Evolutionary conservation across 1,140 invertebrate species (phyloP), one percentile per base, ranked within the genome.

Genomic region (Temnothorax longispinosus): DNA sequence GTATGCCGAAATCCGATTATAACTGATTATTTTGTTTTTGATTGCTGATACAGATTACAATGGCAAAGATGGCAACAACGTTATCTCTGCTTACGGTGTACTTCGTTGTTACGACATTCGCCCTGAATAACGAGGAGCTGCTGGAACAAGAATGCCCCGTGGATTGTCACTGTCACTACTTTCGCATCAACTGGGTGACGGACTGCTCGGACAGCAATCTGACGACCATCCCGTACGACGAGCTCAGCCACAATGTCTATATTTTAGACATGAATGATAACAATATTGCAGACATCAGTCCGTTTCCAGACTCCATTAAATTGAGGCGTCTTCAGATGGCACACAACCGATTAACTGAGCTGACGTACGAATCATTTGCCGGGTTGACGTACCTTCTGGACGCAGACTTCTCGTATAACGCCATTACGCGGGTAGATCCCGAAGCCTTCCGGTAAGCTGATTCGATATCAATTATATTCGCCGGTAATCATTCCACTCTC

Each of bases 171-270:
- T 97, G 97, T 92, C 97, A 97, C 95, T 97, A 97, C 94, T 97
- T 97, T 94, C 96, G 97, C 78, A 96, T 97, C 92, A 97, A 97
- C 93, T 97, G 97, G 97, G 97, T 97, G 85, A 97, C 97, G 1
- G 97, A 97, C 89, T 97, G 97, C 90, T 97, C 97, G 0, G 97
- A 97, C 90, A 97, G 97, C 93, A 97, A 97, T 93, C 94, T 97
- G n/a, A 97, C 97, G 2, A 95, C 95, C 72, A 96, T 97, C 32
- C 97, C 97, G 0, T 97, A 97, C 91, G 95, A 96, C 35, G 96
- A 97, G 85, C 95, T 97, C 50, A 97, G 97, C 91, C 95, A 95
- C 18, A 97, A 97, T 91, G 97, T 97, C 8, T 97, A 97, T 93
- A 95, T 97, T 78, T 93, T 97, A 81, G 97, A 97, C 92, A 95